These are phyloP conservation scores for Pontoporia blainvillei DNA, from an alignment of 2,113 vertebrate genomes.

Conservation along the genomic window DNA sequence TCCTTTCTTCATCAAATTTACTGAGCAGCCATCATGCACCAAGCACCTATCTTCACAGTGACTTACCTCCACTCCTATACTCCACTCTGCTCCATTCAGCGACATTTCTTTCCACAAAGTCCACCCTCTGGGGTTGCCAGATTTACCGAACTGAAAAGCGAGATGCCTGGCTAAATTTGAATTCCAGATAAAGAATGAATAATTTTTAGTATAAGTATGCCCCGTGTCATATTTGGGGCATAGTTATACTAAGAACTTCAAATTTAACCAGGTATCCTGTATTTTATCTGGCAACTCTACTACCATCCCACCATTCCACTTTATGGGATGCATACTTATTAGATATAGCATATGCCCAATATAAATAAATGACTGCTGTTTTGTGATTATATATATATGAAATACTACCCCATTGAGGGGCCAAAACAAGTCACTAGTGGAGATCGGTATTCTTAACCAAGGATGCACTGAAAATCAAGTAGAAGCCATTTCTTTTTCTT, in stretches of 20 bases:
- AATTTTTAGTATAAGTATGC: background rate
- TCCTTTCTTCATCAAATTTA: background rate
- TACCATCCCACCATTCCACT: background rate
- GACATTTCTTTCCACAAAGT: background rate
- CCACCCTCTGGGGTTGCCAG: background rate
- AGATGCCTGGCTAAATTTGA: background rate
- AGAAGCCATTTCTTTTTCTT: background rate
- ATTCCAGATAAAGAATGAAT: background rate
- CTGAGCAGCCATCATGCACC: background rate
- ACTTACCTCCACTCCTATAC: background rate
- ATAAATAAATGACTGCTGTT: background rate
- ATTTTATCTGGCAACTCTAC: background rate
- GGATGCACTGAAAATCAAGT: background rate
- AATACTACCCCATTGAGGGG: background rate
- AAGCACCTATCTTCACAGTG: background rate
- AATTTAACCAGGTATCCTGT: background rate
- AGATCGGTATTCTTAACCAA: slow-evolving; percentile 15
- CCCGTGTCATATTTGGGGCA: background rate
- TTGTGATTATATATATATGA: background rate
- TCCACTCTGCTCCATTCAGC: background rate
- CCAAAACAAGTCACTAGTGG: background rate
- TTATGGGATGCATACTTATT: background rate
- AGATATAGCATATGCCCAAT: background rate
- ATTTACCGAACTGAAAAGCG: slow-evolving; percentile 5
- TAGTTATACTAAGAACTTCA: background rate